Evolutionary conservation across 1,140 invertebrate genomes (phyloP).

Genomic region (Pachypsylla venusta): DNA sequence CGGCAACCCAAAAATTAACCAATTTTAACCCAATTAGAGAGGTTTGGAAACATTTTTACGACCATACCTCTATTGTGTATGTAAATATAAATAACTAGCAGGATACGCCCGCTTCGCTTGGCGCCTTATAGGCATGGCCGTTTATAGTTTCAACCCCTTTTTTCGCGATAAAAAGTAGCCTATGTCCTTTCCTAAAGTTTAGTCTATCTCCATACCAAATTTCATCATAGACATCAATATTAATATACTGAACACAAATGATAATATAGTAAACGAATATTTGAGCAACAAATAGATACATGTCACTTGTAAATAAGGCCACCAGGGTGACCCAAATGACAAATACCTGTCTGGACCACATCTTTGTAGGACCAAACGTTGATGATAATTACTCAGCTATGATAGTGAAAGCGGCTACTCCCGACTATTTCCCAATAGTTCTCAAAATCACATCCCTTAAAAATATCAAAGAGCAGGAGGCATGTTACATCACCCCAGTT

Average conservation of each 20-base stretch:
- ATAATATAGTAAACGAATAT: background rate
- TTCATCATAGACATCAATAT: slow-evolving; percentile 3
- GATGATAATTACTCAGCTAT: background rate
- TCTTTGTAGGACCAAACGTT: slow-evolving; percentile 1
- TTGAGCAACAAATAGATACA: background rate
- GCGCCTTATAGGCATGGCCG: too few species aligned
- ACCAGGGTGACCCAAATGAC: background rate
- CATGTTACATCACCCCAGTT: background rate
- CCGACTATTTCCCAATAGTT: background rate
- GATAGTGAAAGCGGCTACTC: background rate
- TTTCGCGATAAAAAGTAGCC: too few species aligned
- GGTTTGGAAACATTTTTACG: too few species aligned
- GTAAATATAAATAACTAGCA: too few species aligned
- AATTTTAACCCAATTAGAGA: too few species aligned
- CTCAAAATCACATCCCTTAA: background rate
- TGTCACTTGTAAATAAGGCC: background rate
- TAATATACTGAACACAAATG: background rate
- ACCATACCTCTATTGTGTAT: too few species aligned
- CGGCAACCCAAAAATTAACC: too few species aligned
- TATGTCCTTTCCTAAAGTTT: too few species aligned
- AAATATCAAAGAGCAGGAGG: background rate
- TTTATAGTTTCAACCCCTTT: too few species aligned
- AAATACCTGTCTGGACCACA: slow-evolving; percentile 1
- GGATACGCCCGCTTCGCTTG: too few species aligned
- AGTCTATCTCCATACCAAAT: too few species aligned